phyloP scores from a whole-genome alignment of 2,797 vertebrate species.

The Sphenodon punctatus region DNA sequence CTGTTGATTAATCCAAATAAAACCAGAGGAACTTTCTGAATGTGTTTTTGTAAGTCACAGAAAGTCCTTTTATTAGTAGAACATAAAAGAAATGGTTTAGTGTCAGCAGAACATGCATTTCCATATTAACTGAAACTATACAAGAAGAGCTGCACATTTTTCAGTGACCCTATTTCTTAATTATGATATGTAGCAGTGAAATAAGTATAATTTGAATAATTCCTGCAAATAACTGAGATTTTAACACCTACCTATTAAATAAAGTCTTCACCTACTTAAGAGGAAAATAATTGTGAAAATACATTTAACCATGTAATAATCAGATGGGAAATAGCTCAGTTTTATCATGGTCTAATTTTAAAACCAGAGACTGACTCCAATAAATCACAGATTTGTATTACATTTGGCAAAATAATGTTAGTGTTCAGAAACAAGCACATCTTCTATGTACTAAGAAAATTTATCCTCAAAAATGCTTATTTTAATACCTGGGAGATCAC shows the following conservation, averaged over 20 bases:
- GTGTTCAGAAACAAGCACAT: neutral
- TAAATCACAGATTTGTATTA: neutral
- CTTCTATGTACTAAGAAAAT: neutral
- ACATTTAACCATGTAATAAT: neutral
- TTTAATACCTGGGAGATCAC: neutral
- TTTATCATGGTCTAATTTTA: neutral
- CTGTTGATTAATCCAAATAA: neutral
- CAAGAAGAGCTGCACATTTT: neutral
- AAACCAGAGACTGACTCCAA: neutral
- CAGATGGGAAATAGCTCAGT: neutral
- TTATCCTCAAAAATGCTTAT: neutral
- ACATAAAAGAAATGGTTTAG: neutral
- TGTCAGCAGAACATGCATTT: neutral
- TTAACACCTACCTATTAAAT: neutral
- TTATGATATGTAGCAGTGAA: neutral
- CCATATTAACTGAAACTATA: neutral
- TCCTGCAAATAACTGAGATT: neutral
- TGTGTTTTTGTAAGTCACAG: neutral
- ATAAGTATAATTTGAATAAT: neutral
- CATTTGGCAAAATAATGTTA: neutral
- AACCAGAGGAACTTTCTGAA: neutral
- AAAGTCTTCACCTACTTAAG: neutral
- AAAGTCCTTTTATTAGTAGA: neutral
- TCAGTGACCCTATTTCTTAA: neutral
- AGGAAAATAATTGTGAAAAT: neutral